Evolutionary conservation across 1,140 invertebrate genomes (phyloP).

Genomic region (Cyclina sinensis): DNA sequence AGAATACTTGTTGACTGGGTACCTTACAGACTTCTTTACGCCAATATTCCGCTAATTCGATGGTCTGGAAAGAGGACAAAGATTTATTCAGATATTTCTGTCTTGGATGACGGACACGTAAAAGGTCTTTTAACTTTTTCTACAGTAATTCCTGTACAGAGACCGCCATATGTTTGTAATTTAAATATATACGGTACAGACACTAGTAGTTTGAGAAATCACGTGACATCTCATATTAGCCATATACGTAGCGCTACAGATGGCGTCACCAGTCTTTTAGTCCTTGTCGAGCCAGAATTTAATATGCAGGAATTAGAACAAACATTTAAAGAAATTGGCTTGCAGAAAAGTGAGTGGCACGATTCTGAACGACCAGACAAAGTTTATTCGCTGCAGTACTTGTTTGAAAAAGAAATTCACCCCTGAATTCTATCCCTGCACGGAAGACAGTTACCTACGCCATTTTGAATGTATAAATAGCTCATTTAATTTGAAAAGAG

Average conservation of each 20-base stretch:
- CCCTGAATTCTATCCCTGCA: too few relatives aligned
- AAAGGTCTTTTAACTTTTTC: not conserved
- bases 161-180: not conserved
- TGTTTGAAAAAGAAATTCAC: not conserved
- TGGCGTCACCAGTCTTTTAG: not conserved
- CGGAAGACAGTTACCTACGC: too few relatives aligned
- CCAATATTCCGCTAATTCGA: not conserved
- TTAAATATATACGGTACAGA: not conserved
- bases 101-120: not conserved
- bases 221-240: not conserved
- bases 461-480: too few relatives aligned
- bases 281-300: not conserved
- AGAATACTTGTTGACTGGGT: constrained; percentile 7
- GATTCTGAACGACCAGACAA: not conserved
- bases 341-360: not conserved
- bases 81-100: not conserved
- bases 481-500: too few relatives aligned
- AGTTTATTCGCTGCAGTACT: not conserved
- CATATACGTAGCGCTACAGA: not conserved
- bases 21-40: not conserved
- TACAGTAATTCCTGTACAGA: not conserved
- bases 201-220: not conserved
- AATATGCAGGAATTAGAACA: not conserved
- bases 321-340: not conserved
- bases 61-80: not conserved